A percentile compares a stretch with the other conserved stretches of the same genome.
Conservation (phyloP, 2,113 vertebrate species). For the Grantiella picta region DNA sequence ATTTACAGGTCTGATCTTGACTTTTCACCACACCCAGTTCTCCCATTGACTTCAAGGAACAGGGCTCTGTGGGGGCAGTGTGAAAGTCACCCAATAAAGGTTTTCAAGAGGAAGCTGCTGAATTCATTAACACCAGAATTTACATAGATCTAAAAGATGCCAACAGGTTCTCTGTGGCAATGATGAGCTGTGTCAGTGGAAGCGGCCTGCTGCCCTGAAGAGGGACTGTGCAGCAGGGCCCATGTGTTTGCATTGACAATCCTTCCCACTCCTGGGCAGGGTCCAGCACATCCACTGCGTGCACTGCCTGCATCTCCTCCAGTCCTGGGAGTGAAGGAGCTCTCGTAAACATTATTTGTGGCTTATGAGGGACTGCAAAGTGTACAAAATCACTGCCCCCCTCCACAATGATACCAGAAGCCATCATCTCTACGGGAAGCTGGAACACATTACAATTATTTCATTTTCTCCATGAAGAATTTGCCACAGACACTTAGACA, state of each 20-base stretch:
- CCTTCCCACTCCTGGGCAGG: background rate
- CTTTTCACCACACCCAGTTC: slow-evolving; percentile 36
- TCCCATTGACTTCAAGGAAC: slow-evolving; percentile 54
- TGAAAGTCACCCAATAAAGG: slow-evolving; percentile 19
- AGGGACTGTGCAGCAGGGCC: background rate
- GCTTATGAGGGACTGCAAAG: background rate
- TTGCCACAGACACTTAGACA: background rate
- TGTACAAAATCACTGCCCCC: fast-evolving
- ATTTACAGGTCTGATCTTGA: slow-evolving; percentile 49
- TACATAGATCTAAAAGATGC: background rate
- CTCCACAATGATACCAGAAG: background rate
- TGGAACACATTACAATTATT: background rate
- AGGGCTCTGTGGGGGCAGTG: slow-evolving; percentile 28
- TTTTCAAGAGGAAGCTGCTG: slow-evolving; percentile 24
- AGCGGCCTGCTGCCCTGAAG: background rate
- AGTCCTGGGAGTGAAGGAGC: background rate
- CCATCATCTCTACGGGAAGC: background rate
- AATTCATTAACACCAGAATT: slow-evolving; percentile 1
- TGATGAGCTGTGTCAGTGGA: background rate
- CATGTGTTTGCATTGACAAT: fast-evolving
- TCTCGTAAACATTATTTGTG: background rate
- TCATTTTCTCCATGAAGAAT: background rate
- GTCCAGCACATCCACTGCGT: fast-evolving
- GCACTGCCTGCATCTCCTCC: background rate
- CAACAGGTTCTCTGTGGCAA: background rate